phyloP scores from a whole-genome alignment of 2,113 vertebrate genomes.

The Pipa parva region DNA sequence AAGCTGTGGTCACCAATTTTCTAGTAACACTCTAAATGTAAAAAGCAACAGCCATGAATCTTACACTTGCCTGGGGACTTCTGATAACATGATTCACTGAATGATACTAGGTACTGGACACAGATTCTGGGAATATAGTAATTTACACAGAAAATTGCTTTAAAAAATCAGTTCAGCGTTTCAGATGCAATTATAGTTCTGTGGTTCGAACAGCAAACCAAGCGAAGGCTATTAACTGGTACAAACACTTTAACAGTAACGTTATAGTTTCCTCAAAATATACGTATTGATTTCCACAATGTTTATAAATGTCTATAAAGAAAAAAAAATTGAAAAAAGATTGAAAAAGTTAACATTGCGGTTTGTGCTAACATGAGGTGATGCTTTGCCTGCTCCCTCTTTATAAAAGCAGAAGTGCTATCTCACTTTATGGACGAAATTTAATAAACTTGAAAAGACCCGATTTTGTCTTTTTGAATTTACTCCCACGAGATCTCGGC shows the following conservation, averaged over 20 bases:
- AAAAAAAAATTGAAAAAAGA: too few species aligned
- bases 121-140: constrained; percentile 21
- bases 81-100: constrained; percentile 40
- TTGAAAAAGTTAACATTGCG: too few species aligned
- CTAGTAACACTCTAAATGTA: not conserved
- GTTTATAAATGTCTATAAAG: too few species aligned
- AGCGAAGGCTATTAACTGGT: constrained; percentile 12
- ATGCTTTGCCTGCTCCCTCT: too few species aligned
- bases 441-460: too few species aligned
- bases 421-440: too few species aligned
- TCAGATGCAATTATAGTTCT: constrained; percentile 24
- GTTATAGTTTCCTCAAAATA: too few species aligned
- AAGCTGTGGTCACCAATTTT: not conserved
- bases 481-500: too few species aligned
- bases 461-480: too few species aligned
- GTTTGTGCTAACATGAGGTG: too few species aligned
- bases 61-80: constrained; percentile 31
- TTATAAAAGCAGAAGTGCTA: too few species aligned
- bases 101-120: constrained; percentile 33
- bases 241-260: not conserved
- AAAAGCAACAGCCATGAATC: constrained; percentile 15
- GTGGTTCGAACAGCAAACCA: constrained; percentile 7
- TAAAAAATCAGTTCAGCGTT: constrained; percentile 13
- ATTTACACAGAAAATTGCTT: constrained; percentile 15
- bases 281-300: not conserved